Conservation (phyloP, 2,888 invertebrate species). For the Laspeyria flexula region DNA sequence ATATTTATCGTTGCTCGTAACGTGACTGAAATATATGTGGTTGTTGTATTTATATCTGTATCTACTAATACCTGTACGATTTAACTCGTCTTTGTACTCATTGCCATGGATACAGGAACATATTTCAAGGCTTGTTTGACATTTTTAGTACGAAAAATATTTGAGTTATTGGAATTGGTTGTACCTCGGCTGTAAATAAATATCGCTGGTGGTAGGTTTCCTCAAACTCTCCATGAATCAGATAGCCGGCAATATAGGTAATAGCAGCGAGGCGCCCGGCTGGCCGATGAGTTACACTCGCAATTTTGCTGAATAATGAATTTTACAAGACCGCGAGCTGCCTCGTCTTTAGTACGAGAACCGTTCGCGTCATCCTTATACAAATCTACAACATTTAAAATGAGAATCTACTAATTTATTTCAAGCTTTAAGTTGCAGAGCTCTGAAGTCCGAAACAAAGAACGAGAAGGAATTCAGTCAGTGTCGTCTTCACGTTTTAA, state of each 20-base stretch:
- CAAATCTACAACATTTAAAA: slow-evolving; percentile 49
- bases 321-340: slow-evolving; percentile 47
- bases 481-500: slow-evolving; percentile 24
- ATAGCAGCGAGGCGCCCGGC: slow-evolving; percentile 38
- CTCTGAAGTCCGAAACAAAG: slow-evolving; percentile 36
- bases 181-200: slow-evolving; percentile 25
- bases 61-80: slow-evolving; percentile 25
- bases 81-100: slow-evolving; percentile 28
- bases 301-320: slow-evolving; percentile 67
- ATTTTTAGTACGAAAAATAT: slow-evolving; percentile 28
- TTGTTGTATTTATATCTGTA: slow-evolving; percentile 38
- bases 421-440: slow-evolving; percentile 33
- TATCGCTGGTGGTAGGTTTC: slow-evolving; percentile 17
- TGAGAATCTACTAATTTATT: slow-evolving; percentile 44
- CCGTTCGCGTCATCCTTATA: slow-evolving; percentile 44
- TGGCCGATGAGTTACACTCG: slow-evolving; percentile 59
- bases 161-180: slow-evolving; percentile 28
- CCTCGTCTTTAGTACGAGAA: slow-evolving; percentile 42
- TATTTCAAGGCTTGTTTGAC: slow-evolving; percentile 29
- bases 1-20: slow-evolving; percentile 57
- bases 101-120: slow-evolving; percentile 15
- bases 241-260: slow-evolving; percentile 48
- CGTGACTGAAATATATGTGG: slow-evolving; percentile 57
- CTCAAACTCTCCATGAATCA: slow-evolving; percentile 46
- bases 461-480: slow-evolving; percentile 33